phyloP scores from a whole-genome alignment of 1,140 invertebrate species.

The Drosophila busckii region DNA sequence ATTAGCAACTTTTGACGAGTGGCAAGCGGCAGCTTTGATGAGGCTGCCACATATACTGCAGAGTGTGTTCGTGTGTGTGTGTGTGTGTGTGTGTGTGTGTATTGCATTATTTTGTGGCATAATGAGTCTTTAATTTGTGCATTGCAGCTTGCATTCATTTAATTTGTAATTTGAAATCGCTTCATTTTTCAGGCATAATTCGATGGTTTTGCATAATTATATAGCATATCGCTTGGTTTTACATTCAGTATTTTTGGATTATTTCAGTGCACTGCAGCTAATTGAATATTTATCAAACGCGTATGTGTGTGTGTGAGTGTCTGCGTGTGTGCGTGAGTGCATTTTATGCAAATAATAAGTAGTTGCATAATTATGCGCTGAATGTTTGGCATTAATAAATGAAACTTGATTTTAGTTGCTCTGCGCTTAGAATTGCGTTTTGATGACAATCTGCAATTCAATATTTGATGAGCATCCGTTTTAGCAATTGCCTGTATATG shows the following conservation, averaged over 20 bases:
- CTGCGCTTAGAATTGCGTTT: neutral
- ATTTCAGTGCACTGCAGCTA: slow-evolving; percentile 29
- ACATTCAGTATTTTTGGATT: slow-evolving; percentile 24
- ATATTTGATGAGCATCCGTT: neutral
- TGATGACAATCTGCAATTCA: slow-evolving; percentile 16
- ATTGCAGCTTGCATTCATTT: slow-evolving; percentile 47
- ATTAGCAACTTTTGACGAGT: slow-evolving; percentile 52
- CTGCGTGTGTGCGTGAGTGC: too few relatives aligned
- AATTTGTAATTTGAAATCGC: slow-evolving; percentile 57
- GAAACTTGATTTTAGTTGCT: neutral
- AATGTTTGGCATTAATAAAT: slow-evolving; percentile 43
- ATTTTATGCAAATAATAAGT: slow-evolving; percentile 66
- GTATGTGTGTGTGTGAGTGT: too few relatives aligned
- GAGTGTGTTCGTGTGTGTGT: too few relatives aligned
- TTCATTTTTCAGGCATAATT: slow-evolving; percentile 8
- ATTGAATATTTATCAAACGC: slow-evolving; percentile 76
- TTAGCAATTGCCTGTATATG: neutral
- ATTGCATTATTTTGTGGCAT: too few relatives aligned
- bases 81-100: too few relatives aligned
- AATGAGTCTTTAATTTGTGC: slow-evolving; percentile 32
- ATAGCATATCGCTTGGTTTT: slow-evolving; percentile 32
- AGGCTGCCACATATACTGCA: slow-evolving; percentile 7
- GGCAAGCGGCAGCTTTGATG: slow-evolving; percentile 38
- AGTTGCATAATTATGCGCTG: slow-evolving; percentile 37
- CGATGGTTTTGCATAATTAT: slow-evolving; percentile 34